Evolutionary conservation across 2,797 vertebrate species (phyloP), one percentile per base, ranked within the genome.

Genomic region (Thamnophis elegans): DNA sequence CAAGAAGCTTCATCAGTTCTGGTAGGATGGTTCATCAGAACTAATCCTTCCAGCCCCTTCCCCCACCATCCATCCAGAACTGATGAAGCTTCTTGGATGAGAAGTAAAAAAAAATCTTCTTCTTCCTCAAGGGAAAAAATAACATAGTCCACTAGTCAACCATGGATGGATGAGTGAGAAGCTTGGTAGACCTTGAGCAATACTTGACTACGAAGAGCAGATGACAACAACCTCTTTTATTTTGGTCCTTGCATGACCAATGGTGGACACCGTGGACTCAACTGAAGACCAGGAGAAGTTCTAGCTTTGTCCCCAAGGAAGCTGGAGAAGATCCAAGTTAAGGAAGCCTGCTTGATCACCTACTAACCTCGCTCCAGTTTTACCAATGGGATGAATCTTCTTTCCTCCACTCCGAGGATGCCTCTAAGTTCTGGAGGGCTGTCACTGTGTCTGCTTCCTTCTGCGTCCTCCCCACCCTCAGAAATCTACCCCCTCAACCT

Each of bases 351-450:
- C 42, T 51, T 51, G 58, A 0, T 65, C 1, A 0, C 0, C 8
- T 91, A 36, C 54, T 51, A 92, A 92, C 2, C 51, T 10, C 47
- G 2, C 0, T 0, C 32, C 18, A 10, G 11, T 88, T 86, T 68
- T 2, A 42, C 2, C 12, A 14, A 91, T 0, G 0, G 0, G 22
- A n/a, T 60, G 65, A 2, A 26, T 93, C 87, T 90, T 54, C 32
- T 89, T n/a, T n/a, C 60, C 1, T 28, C 93, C 85, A 20, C 78
- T 54, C 0, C 0, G 32, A 93, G 65, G 58, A 88, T 55, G 1
- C 42, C 42, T 54, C 22, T 26, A 53, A 91, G 96, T 92, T 94
- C 95, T 91, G 62, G 12, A 94, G 89, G 90, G 89, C 22, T 96
- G 92, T 14, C n/a, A 0, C 4, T 56, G 55, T 56, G 10, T 91